Base-by-base conservation (phyloP, 2,797 vertebrate species). In the Coilia nasus region DNA sequence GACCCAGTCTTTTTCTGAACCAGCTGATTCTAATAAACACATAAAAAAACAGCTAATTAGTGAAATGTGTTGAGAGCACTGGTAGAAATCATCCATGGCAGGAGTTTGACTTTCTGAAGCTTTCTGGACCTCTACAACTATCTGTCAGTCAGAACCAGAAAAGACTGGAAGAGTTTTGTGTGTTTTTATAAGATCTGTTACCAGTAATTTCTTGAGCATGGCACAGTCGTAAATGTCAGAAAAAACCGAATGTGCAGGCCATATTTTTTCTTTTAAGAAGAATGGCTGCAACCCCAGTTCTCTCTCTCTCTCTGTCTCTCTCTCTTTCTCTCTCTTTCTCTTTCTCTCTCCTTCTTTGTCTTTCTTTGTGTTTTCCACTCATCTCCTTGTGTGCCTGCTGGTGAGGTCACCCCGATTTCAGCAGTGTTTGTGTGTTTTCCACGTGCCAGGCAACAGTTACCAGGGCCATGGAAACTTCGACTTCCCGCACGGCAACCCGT, bases 401-500 rank as follows among this genome's bases (percentile, higher is more conserved):
- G 71, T 87, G 87, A 85, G 82, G 83, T 86, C 64, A 89, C 85
- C 71, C 71, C 17, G 81, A 50, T 84, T 83, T 88, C 83, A 85
- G 81, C 83, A 71, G 84, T 23, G 9, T 62, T 12, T 82, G 67
- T 87, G 41, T 82, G 81, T 60, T 78, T 87, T 87, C 82, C 82
- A 44, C 83, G 75, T 83, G 64, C 41, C 83, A 99, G 98, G 98
- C 92, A 99, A 98, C 96, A 98, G 91, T 95, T 99, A 99, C 94
- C 98, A 98, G 93, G 96, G 96, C 91, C 98, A 99, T 81, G 97
- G 97, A 90, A 98, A 95, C 94, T 99, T 99, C 89, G 98, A 99
- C 95, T 99, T 99, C 91, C 97, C 98, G 0, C 98, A 99, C 0
- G 96, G 97, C 92, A 98, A 98, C 92, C 97, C 97, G 46, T 91